These are phyloP conservation scores for Hemicrepidius hirtus DNA, from an alignment of 2,888 invertebrate genomes.

Conservation along the genomic window DNA sequence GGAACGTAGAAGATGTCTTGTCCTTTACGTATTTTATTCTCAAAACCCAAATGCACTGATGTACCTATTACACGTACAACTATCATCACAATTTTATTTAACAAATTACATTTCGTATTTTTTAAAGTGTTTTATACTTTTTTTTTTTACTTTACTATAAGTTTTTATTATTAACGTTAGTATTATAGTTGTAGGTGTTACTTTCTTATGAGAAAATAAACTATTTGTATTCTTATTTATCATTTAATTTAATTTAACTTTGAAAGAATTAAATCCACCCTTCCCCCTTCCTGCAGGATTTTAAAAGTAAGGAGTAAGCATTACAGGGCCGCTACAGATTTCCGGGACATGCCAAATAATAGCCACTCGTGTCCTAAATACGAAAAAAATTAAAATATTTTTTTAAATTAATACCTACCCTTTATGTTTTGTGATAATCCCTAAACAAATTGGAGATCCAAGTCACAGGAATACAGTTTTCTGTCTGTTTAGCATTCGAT, in stretches of 20 bases:
- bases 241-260: too few species aligned
- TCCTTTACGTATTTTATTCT: conserved; percentile 2
- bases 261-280: too few species aligned
- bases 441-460: too few species aligned
- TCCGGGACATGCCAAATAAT: too few species aligned
- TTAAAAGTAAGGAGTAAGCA: too few species aligned
- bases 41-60: conserved; percentile 16
- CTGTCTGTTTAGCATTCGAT: neutral
- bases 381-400: too few species aligned
- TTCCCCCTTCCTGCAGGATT: too few species aligned
- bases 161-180: neutral
- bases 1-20: conserved; percentile 62
- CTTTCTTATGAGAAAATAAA: conserved; percentile 6
- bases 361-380: too few species aligned
- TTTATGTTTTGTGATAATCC: too few species aligned
- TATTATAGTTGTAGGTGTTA: conserved; percentile 5
- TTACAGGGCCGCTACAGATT: too few species aligned
- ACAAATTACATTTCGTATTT: conserved; percentile 18
- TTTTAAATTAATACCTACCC: too few species aligned
- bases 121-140: conserved; percentile 20
- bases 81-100: conserved; percentile 25
- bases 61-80: conserved; percentile 39
- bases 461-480: neutral
- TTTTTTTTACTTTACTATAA: conserved; percentile 10
- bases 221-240: neutral